Percentiles rank a stretch among this genome's conserved stretches.
These are phyloP conservation scores for Indri indri DNA, from an alignment of 2,113 vertebrate species.

Conservation along the genomic window DNA sequence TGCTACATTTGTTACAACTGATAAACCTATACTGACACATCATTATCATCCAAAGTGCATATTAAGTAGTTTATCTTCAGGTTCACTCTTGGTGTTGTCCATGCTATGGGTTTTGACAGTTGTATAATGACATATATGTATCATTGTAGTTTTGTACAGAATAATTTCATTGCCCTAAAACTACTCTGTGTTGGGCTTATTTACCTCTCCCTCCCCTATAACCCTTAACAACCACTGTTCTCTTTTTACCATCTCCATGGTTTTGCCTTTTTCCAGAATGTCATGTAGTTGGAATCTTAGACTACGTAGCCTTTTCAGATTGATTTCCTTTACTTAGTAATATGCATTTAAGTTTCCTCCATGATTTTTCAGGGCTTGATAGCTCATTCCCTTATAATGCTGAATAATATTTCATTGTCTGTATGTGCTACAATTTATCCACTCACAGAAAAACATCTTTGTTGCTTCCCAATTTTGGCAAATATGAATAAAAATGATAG, in stretches of 20 bases:
- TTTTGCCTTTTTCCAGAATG: not conserved
- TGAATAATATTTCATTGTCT: not conserved
- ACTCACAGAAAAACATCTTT: not conserved
- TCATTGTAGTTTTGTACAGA: not conserved
- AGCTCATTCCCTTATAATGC: not conserved
- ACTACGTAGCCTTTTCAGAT: not conserved
- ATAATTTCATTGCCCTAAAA: not conserved
- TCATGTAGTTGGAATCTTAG: not conserved
- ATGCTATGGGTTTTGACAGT: not conserved
- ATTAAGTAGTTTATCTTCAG: not conserved
- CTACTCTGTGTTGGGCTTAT: not conserved
- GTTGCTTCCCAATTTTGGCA: not conserved
- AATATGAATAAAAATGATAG: too few relatives aligned
- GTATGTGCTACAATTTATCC: not conserved
- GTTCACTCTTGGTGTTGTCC: not conserved
- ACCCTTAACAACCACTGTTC: not conserved
- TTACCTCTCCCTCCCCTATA: not conserved
- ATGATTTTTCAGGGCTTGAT: not conserved
- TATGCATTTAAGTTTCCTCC: not conserved
- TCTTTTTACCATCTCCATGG: not conserved
- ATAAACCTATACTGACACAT: not conserved
- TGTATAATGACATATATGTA: not conserved
- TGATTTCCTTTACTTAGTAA: not conserved
- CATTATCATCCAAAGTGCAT: not conserved
- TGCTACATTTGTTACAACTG: not conserved